Base-by-base conservation (phyloP, 2,113 vertebrate genomes). In the Thermophis baileyi region DNA sequence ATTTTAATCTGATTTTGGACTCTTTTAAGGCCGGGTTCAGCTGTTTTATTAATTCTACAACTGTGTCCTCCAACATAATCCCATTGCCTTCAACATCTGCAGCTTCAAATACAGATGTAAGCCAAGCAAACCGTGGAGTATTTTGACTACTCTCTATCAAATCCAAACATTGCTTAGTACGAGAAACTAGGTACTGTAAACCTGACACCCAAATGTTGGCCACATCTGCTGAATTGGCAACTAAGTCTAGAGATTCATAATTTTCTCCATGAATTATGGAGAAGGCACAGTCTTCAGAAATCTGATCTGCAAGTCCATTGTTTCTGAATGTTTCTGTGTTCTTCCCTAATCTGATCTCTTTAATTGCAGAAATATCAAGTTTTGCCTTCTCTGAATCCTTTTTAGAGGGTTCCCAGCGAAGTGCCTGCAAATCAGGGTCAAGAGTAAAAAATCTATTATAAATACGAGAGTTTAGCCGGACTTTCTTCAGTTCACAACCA, bases 171-270 rank as follows among this genome's bases (percentile, higher is more conserved):
- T 98, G 98, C 25, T 98, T 98, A 90, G 98, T 98, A 93, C 99
- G 98, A 88, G 99, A 99, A 95, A 99, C 97, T 94, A 99, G 97
- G 96, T 99, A 99, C 57, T 99, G 98, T 81, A 99, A 97, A 27
- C 99, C 99, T 0, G 99, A 99, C 88, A 99, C 99, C 99, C 99
- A 99, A 97, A 99, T 99, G 96, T 99, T 99, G 88, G 99, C 98
- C 89, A 99, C 99, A 22, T 99, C 99, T 6, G 99, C 98, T 1
- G 99, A 99, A 95, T 99, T 96, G 16, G 99, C 99, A 90, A 99
- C 99, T 87, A 99, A 95, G 95, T 99, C 99, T 91, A 99, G 98
- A n/a, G 99, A 99, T 96, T 99, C 98, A 0, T 99, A 99, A 93
- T 99, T 99, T 25, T 99, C 99, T 4, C 99, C 99, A 0, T 99